Evolutionary conservation across 2,113 vertebrate genomes (phyloP), one percentile per base, ranked within the genome.

Genomic region (Propithecus coquereli): DNA sequence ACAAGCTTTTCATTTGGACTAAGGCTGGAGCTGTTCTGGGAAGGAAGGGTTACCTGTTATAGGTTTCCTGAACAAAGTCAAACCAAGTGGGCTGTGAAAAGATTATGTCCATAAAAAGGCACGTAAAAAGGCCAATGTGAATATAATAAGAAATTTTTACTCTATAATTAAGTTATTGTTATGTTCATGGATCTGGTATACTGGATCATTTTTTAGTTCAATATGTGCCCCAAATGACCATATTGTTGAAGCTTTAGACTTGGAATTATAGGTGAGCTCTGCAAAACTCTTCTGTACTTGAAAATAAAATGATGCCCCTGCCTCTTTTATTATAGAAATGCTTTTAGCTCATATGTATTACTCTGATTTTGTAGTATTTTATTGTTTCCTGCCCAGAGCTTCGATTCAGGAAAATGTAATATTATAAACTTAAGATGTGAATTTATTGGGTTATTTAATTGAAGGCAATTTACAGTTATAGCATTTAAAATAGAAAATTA

Each of bases 401-500:
- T 97, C 92, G 83, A 74, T 87, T 91, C 30, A 90, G 50, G 13
- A 94, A 87, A 92, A 94, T 71, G 25, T 84, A 84, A 54, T 87
- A 63, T 61, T 65, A 34, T 40, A 91, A 81, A n/a, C 32, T 92
- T 86, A 85, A 71, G 73, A 34, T 95, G 17, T 84, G 93, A 34
- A 82, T 91, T 93, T 96, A 91, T 83, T 83, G 84, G 63, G 30
- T 65, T 23, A 71, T 93, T 95, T 95, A 73, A 37, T 40, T 91
- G 85, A 91, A 37, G 71, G 65, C 20, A 82, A 91, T 54, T 92
- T 94, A 61, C 14, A 90, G 50, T 90, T 77, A n/a, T 5, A 94
- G 23, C 27, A 84, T 77, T 97, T 96, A 87, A 96, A 90, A 76
- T 45, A 95, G 91, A 61, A 91, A 96, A 89, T 89, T 7, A 79